Conservation (phyloP, 2,113 vertebrate species). For the Sapajus apella region DNA sequence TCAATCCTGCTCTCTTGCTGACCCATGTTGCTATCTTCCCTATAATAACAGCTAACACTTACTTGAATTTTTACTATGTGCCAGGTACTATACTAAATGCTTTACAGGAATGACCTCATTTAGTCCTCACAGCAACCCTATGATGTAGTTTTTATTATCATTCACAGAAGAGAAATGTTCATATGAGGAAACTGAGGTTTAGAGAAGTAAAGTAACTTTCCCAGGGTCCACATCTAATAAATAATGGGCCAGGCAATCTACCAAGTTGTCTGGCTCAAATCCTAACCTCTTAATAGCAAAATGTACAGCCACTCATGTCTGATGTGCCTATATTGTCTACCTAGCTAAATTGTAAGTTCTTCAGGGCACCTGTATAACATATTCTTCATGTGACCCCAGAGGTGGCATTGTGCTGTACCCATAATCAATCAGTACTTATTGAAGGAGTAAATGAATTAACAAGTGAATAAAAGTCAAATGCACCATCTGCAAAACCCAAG, state of each 20-base stretch:
- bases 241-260: not conserved
- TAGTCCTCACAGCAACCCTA: not conserved
- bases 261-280: not conserved
- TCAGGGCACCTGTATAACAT: not conserved
- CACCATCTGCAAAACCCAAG: conserved; percentile 31
- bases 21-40: not conserved
- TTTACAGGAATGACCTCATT: conserved; percentile 38
- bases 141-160: conserved; percentile 48
- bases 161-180: conserved; percentile 58
- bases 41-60: conserved; percentile 10
- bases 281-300: not conserved
- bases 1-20: not conserved
- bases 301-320: not conserved
- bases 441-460: conserved; percentile 65
- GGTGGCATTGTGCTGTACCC: not conserved
- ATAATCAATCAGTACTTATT: conserved; percentile 43
- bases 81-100: not conserved
- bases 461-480: conserved; percentile 66
- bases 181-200: conserved; percentile 52
- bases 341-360: not conserved
- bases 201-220: conserved; percentile 33
- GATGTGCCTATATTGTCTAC: not conserved
- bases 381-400: conserved; percentile 25
- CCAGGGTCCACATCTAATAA: not conserved
- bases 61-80: conserved; percentile 33